Percentiles rank a stretch among this genome's conserved stretches.
phyloP scores from a whole-genome alignment of 2,888 invertebrate species.

The Linyphia triangularis region DNA sequence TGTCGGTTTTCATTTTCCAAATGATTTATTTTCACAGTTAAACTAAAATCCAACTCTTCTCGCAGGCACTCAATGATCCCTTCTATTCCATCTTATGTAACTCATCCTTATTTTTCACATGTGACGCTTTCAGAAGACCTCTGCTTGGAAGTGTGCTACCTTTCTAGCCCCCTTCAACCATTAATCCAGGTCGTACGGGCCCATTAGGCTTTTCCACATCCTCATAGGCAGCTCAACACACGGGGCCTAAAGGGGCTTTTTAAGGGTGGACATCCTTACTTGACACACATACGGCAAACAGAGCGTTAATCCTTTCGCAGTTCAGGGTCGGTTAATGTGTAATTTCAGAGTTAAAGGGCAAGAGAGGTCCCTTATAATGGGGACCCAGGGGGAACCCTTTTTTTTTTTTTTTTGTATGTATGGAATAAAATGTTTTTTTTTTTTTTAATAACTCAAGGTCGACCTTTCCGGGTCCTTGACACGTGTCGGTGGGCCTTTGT shows the following conservation, averaged over 20 bases:
- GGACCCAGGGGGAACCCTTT: conserved; percentile 9
- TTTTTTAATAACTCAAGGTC: conserved; percentile 48
- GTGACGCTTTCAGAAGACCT: too few relatives aligned
- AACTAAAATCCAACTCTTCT: too few relatives aligned
- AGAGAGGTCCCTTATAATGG: neutral
- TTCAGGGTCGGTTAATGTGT: conserved; percentile 59
- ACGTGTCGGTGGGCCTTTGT: conserved; percentile 28
- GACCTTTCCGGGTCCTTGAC: conserved; percentile 59
- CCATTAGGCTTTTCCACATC: conserved; percentile 1
- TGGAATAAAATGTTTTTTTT: too few relatives aligned
- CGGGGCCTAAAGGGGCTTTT: conserved; percentile 18
- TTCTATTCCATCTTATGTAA: too few relatives aligned
- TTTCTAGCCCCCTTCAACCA: neutral
- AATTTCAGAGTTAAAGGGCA: conserved; percentile 40
- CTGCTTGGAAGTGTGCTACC: neutral
- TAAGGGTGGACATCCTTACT: conserved; percentile 27
- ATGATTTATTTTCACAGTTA: too few relatives aligned
- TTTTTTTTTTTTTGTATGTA: too few relatives aligned
- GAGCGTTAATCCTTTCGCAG: neutral
- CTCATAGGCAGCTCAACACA: neutral
- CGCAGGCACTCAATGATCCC: too few relatives aligned
- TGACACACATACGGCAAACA: conserved; percentile 57
- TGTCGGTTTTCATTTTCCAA: too few relatives aligned
- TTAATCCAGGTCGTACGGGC: conserved; percentile 12
- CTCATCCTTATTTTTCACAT: too few relatives aligned